phyloP scores from a whole-genome alignment of 2,113 vertebrate genomes.

The Passer montanus region DNA sequence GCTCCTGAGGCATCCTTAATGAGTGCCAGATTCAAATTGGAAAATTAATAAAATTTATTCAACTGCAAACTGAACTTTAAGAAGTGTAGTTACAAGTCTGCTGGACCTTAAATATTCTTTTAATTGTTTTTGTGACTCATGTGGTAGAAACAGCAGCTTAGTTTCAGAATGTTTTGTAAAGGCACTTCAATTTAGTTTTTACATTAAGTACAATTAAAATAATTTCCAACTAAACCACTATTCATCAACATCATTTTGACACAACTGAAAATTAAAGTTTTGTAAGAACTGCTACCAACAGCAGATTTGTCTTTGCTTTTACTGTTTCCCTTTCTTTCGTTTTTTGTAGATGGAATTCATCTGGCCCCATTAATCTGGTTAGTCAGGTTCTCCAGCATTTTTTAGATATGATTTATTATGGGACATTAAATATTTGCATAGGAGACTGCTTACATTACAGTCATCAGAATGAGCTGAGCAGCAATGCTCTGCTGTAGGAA shows the following conservation, averaged over 20 bases:
- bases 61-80: conserved; percentile 34
- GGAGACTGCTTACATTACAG: neutral
- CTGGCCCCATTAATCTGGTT: conserved; percentile 42
- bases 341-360: neutral
- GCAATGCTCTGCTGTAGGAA: neutral
- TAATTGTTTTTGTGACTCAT: conserved; percentile 66
- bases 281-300: neutral
- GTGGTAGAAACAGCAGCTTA: conserved; percentile 19
- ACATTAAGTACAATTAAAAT: neutral
- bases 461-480: neutral
- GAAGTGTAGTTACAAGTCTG: conserved; percentile 22
- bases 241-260: conserved; percentile 2
- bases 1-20: neutral
- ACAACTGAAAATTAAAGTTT: neutral
- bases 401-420: conserved; percentile 44
- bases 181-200: conserved; percentile 14
- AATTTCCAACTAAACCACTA: neutral
- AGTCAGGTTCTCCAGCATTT: conserved; percentile 66
- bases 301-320: conserved; percentile 58
- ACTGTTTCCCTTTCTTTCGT: neutral
- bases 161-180: conserved; percentile 36
- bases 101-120: neutral
- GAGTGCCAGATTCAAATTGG: neutral
- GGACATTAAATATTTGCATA: conserved; percentile 59
- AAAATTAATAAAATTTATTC: conserved; percentile 40